Conservation (phyloP, 1,140 invertebrate species). For the Archegozetes longisetosus region DNA sequence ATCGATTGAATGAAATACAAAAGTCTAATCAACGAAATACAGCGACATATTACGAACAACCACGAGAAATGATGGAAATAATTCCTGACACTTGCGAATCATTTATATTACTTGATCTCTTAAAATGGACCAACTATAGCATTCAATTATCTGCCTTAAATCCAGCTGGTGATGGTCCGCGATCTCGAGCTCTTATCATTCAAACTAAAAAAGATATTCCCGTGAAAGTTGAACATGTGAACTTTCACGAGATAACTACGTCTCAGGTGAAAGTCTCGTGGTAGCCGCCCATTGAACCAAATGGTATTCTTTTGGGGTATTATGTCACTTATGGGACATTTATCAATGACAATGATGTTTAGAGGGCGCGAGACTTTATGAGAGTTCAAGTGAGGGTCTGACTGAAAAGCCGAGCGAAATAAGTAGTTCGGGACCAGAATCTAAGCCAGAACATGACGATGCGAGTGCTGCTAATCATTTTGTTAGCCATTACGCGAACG, state of each 20-base stretch:
- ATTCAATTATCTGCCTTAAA: conserved; percentile 91
- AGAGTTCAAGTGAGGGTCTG: conserved; percentile 72
- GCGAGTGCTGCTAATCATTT: conserved; percentile 57
- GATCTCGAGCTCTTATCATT: conserved; percentile 55
- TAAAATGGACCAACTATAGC: conserved; percentile 86
- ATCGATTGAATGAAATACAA: too few species aligned
- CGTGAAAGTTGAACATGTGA: conserved; percentile 58
- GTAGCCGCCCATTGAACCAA: conserved; percentile 71
- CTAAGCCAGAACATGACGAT: conserved; percentile 32
- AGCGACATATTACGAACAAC: background rate
- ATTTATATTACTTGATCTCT: conserved; percentile 70
- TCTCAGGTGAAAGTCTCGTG: conserved; percentile 78
- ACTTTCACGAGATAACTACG: conserved; percentile 86
- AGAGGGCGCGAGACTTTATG: conserved; percentile 50
- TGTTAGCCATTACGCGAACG: conserved; percentile 89
- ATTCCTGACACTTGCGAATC: conserved; percentile 62
- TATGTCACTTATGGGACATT: conserved; percentile 86
- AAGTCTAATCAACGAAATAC: too few species aligned
- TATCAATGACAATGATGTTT: conserved; percentile 73
- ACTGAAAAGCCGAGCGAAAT: conserved; percentile 93
- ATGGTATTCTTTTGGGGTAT: conserved; percentile 79
- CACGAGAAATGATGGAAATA: conserved; percentile 75
- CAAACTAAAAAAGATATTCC: conserved; percentile 48
- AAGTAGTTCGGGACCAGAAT: conserved; percentile 40
- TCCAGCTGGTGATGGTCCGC: conserved; percentile 84